Conservation (phyloP, 2,888 invertebrate genomes). For the Nephrocerus scutellatus region DNA sequence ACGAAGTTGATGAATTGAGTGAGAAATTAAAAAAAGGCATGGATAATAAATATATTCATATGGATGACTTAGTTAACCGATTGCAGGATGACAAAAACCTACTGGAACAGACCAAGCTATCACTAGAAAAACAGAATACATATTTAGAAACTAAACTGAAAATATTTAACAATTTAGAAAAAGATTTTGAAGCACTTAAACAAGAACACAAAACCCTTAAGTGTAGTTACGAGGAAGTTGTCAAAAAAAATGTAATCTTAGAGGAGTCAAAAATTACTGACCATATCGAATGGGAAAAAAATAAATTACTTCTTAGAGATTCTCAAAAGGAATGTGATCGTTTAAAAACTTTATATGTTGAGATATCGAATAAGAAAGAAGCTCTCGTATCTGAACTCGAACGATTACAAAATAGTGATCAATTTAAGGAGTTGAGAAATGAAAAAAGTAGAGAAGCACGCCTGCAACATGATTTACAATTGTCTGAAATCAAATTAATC, state of each 20-base stretch:
- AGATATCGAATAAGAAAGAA: slow-evolving; percentile 58
- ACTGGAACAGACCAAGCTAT: slow-evolving; percentile 30
- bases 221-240: slow-evolving; percentile 30
- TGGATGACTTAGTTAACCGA: slow-evolving; percentile 5
- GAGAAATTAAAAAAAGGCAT: slow-evolving; percentile 17
- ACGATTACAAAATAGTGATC: slow-evolving; percentile 51
- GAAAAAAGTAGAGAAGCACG: slow-evolving; percentile 53
- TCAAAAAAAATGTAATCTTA: slow-evolving; percentile 32
- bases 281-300: slow-evolving; percentile 49
- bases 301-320: slow-evolving; percentile 51
- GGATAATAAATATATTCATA: neutral
- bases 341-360: slow-evolving; percentile 51
- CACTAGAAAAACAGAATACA: slow-evolving; percentile 42
- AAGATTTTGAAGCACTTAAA: slow-evolving; percentile 47
- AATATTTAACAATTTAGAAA: slow-evolving; percentile 49
- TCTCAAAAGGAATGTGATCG: slow-evolving; percentile 53
- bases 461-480: slow-evolving; percentile 47
- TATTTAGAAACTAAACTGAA: slow-evolving; percentile 49
- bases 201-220: slow-evolving; percentile 36
- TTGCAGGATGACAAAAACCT: slow-evolving; percentile 19
- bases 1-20: slow-evolving; percentile 43
- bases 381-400: slow-evolving; percentile 53
- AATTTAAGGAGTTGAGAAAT: slow-evolving; percentile 49
- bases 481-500: slow-evolving; percentile 39
- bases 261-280: slow-evolving; percentile 25